These are phyloP conservation scores for Tortrix viridana DNA, from an alignment of 2,888 invertebrate genomes.

Conservation along the genomic window DNA sequence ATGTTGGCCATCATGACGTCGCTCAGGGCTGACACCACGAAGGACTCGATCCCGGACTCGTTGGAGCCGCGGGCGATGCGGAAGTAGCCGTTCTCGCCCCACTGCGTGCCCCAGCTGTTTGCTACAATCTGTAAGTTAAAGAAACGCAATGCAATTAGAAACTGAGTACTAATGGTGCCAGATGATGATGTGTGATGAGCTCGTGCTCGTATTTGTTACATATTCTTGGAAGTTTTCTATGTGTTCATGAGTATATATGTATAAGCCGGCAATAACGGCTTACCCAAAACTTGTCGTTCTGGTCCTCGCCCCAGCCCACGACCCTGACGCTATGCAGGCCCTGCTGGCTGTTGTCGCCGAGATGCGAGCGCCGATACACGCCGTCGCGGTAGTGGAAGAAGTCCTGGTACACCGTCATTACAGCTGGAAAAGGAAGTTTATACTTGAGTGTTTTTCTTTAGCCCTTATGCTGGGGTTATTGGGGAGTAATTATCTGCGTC, in stretches of 20 bases:
- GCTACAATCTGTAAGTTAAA: constrained; percentile 89
- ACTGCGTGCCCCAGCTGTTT: constrained; percentile 96
- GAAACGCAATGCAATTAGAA: too few species aligned
- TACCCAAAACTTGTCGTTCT: constrained; percentile 93
- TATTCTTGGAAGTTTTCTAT: constrained; percentile 25
- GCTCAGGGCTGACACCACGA: constrained; percentile 92
- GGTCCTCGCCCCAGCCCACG: constrained; percentile 94
- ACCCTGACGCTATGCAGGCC: constrained; percentile 96
- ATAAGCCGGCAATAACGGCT: constrained; percentile 52
- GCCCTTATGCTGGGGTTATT: too few species aligned
- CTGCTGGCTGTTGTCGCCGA: constrained; percentile 81
- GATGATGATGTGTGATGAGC: too few species aligned
- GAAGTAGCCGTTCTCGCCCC: constrained; percentile 97
- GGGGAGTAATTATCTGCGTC: too few species aligned
- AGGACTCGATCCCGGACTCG: constrained; percentile 95
- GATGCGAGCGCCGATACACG: constrained; percentile 88
- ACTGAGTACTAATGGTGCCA: too few species aligned
- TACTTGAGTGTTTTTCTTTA: too few species aligned
- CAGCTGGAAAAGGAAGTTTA: constrained; percentile 82
- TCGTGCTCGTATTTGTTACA: too few species aligned
- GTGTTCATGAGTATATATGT: too few species aligned
- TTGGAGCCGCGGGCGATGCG: constrained; percentile 92
- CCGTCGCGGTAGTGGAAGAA: constrained; percentile 96
- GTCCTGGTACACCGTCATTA: constrained; percentile 95
- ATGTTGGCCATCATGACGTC: constrained; percentile 75